Base-by-base conservation (phyloP, 1,140 invertebrate genomes). In the Pissodes strobi region DNA sequence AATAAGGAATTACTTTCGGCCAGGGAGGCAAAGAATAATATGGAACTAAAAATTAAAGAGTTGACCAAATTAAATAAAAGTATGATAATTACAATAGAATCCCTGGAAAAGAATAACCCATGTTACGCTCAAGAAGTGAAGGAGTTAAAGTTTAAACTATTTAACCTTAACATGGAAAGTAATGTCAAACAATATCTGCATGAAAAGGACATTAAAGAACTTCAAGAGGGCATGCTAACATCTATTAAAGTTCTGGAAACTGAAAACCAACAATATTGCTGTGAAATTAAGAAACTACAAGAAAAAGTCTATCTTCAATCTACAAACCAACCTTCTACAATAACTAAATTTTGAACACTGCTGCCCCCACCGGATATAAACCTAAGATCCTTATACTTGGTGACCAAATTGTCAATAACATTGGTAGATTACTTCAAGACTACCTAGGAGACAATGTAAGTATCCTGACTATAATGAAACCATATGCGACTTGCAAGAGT, bases 141-240 rank as follows among this genome's bases (percentile, higher is more conserved):
- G 30, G 30, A 6, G n/a, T 34, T 34, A 34, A 8, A 34, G 30
- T 34, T 34, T 34, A 34, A 34, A 34, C 30, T 34, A 34, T 34
- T 34, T 34, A 34, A 34, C 30, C 30, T 34, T 34, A n/a, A 34
- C 30, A 34, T 34, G 30, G 30, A 34, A 34, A 34, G 30, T 34
- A 34, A 34, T 34, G 30, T n/a, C 30, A 34, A 34, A n/a, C 30
- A 34, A 34, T 34, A 34, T 34, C n/a, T 34, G 30, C 30, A 34
- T 46, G n/a, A 46, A 46, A 46, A 46, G 13, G 30, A 34, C n/a
- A 34, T 34, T 34, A 34, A 34, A 34, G 30, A 34, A 34, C 30
- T 34, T 34, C 30, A 34, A 34, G 30, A 34, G 30, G 30, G 30
- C 30, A 34, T 34, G 30, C 30, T 34, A 34, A 34, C 30, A 34